Base-by-base conservation (phyloP, 1,140 invertebrate species). In the Drosophila leontia region DNA sequence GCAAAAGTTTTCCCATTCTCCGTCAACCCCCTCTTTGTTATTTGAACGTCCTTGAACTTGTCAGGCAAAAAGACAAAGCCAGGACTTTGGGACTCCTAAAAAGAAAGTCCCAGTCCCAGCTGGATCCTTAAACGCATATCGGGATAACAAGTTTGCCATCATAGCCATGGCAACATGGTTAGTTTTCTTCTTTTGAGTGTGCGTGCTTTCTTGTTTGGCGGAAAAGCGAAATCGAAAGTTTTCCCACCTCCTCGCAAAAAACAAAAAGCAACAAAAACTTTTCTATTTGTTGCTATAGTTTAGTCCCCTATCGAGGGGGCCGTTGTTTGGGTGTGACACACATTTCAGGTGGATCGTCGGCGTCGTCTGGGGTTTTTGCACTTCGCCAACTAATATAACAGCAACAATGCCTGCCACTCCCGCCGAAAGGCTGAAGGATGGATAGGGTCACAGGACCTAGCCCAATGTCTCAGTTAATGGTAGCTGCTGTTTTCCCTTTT, bases 21-120 rank as follows among this genome's bases (percentile, higher is more conserved):
- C 26, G 26, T 26, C 32, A 34, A 8, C 19, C 37, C 26, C n/a
- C 23, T 0, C 34, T 39, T 34, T 35, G 42, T 58, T 13, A 45
- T 42, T 67, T 74, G 85, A 85, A 85, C 85, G 85, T 90, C 85
- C 85, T 90, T 90, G 85, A 90, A 90, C 85, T 90, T 90, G 85
- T 75, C 83, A 68, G 39, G 48, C 3, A 4, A 13, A 26, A 37
- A 37, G 53, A 71, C 44, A 72, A 56, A 7, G 8, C 48, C 37
- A 55, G 19, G 19, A 55, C 34, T 37, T 55, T 23, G 13, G 48
- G n/a, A 26, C 19, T 1, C 12, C 19, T 5, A 8, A 7, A 47
- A 50, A 26, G 69, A 55, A 72, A 72, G 69, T 72, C 45, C 67
- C 55, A 51, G 53, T 8, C 45, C 67, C 69, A 35, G 45, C 37